Base-by-base conservation (phyloP, 2,797 vertebrate species). In the Catostomus latipinnis region DNA sequence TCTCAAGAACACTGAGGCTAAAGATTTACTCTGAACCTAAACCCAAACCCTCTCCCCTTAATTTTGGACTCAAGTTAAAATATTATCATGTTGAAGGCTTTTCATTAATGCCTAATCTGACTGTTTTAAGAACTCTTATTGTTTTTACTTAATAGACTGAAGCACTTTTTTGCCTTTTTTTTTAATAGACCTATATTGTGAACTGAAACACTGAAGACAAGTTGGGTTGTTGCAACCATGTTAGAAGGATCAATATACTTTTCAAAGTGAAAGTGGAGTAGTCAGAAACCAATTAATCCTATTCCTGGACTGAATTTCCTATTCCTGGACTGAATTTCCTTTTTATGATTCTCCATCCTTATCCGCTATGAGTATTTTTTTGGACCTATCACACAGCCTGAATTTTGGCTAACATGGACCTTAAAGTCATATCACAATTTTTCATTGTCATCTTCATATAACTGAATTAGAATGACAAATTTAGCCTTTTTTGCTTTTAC, bases 61-160 rank as follows among this genome's bases (percentile, higher is more conserved):
- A 78, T 48, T 63, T 77, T 76, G 78, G 73, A 69, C 56, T 76
- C 49, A 1, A 18, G 50, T 48, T 22, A 63, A 53, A 63, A 60
- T 60, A 22, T n/a, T 3, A 61, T 7, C 22, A 9, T 2, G 34
- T 71, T 67, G 12, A 53, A 80, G 68, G 73, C 16, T 48, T 79
- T 78, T 56, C 18, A 43, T 6, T 74, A 61, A 66, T 50, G 76
- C 61, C 54, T 68, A 90, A 84, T 88, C 89, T 92, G 91, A 92
- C 91, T 93, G 92, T 90, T 91, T 91, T 77, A 66, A 74, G 82
- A 68, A 87, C 88, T 74, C 88, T 34, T 45, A 63, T 90, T 87
- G 57, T 91, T 90, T 90, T 88, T 88, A 90, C 89, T 88, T 90
- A 91, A 86, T 83, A 91, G 89, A 91, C 88, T 92, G 88, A 94